A percentile compares a stretch with the other conserved stretches of the same genome.
These are phyloP conservation scores for Chrysolina oricalcia DNA, from an alignment of 2,888 invertebrate species.

Conservation along the genomic window DNA sequence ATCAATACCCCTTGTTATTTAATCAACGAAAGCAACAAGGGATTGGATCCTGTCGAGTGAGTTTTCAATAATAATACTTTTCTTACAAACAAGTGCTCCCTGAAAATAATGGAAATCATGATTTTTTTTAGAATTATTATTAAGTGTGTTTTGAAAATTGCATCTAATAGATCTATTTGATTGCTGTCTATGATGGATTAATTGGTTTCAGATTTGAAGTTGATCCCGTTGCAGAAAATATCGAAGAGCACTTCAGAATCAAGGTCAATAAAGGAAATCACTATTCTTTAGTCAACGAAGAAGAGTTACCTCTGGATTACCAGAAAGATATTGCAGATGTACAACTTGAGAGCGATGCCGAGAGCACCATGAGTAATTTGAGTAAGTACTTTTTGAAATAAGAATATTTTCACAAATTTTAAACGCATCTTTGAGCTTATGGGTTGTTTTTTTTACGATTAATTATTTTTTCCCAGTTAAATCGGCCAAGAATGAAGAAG, in stretches of 20 bases:
- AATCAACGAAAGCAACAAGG: constrained; percentile 38
- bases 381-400: constrained; percentile 40
- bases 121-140: no score
- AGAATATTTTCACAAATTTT: constrained; percentile 17
- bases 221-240: constrained; percentile 42
- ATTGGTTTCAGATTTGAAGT: constrained; percentile 51
- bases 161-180: background rate
- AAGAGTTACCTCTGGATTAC: constrained; percentile 55
- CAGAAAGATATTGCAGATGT: constrained; percentile 41
- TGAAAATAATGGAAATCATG: no score
- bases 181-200: background rate
- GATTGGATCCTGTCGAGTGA: constrained; percentile 50
- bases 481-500: constrained; percentile 14
- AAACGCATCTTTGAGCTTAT: no score
- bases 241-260: constrained; percentile 51
- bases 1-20: constrained; percentile 56
- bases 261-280: constrained; percentile 37
- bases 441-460: no score
- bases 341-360: constrained; percentile 48
- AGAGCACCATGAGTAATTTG: constrained; percentile 44
- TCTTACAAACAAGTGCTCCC: background rate
- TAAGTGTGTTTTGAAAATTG: no score
- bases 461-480: constrained; percentile 26
- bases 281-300: constrained; percentile 50
- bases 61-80: constrained; percentile 15